Evolutionary conservation across 2,888 invertebrate genomes (phyloP).

Genomic region (Hypomecis atomaria): DNA sequence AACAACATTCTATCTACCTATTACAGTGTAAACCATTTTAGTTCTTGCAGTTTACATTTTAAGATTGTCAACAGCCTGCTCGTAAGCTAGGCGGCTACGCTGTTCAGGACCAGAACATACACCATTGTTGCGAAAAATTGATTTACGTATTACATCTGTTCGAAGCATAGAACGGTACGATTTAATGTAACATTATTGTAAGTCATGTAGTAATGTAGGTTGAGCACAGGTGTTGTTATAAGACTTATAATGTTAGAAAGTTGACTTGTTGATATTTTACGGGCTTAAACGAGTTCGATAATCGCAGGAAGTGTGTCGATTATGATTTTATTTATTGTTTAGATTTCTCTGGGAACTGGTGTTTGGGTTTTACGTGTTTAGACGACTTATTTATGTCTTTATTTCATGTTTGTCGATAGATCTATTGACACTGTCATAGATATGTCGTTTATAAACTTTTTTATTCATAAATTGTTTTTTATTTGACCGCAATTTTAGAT

Average conservation of each 20-base stretch:
- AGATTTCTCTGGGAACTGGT: constrained; percentile 10
- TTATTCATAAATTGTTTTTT: too few relatives aligned
- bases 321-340: constrained; percentile 25
- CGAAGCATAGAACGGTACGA: constrained; percentile 51
- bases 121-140: constrained; percentile 82
- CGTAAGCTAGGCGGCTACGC: constrained; percentile 28
- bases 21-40: constrained; percentile 28
- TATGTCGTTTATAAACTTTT: too few relatives aligned
- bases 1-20: constrained; percentile 40
- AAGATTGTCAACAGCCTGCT: constrained; percentile 40
- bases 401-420: too few relatives aligned
- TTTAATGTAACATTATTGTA: constrained; percentile 62
- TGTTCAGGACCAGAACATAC: constrained; percentile 35
- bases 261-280: constrained; percentile 43
- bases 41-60: constrained; percentile 31
- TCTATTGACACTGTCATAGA: too few relatives aligned
- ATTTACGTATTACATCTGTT: constrained; percentile 81
- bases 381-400: not conserved
- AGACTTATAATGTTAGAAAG: constrained; percentile 40
- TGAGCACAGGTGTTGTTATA: constrained; percentile 43
- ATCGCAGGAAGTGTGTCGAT: constrained; percentile 30
- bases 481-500: too few relatives aligned
- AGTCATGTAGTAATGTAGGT: constrained; percentile 55
- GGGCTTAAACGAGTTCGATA: constrained; percentile 31
- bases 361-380: constrained; percentile 5